Evolutionary conservation across 2,113 vertebrate species (phyloP).

Genomic region (Heterotilapia buettikoferi): DNA sequence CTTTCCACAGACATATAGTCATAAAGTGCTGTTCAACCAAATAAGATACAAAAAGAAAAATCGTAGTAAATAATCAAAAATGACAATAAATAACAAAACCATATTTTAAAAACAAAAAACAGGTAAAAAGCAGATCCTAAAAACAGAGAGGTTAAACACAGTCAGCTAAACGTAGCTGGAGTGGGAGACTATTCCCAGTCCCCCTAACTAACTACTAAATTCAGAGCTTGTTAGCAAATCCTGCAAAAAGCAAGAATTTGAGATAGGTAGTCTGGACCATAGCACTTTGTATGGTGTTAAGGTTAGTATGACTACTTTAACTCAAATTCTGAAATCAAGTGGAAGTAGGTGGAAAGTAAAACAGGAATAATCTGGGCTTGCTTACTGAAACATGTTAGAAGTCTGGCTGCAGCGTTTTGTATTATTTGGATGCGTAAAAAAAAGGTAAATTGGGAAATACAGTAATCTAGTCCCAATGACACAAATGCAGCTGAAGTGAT

Average conservation of each 20-base stretch:
- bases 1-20: background rate
- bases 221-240: background rate
- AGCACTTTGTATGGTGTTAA: background rate
- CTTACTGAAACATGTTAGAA: background rate
- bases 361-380: background rate
- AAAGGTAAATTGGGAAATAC: background rate
- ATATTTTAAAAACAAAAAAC: background rate
- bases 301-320: background rate
- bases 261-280: background rate
- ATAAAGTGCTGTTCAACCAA: background rate
- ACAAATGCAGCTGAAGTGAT: background rate
- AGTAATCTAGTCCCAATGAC: background rate
- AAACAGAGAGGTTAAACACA: background rate
- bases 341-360: background rate
- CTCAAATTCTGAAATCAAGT: background rate
- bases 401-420: background rate
- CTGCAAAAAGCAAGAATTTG: background rate
- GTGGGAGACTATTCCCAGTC: background rate
- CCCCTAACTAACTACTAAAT: background rate
- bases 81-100: background rate
- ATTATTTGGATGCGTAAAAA: background rate
- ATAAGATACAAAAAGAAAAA: background rate
- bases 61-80: background rate
- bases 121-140: background rate
- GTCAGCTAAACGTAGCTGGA: background rate